Evolutionary conservation across 1,140 invertebrate genomes (phyloP), one percentile per base, ranked within the genome.

Genomic region (Atopsyche davidsoni): DNA sequence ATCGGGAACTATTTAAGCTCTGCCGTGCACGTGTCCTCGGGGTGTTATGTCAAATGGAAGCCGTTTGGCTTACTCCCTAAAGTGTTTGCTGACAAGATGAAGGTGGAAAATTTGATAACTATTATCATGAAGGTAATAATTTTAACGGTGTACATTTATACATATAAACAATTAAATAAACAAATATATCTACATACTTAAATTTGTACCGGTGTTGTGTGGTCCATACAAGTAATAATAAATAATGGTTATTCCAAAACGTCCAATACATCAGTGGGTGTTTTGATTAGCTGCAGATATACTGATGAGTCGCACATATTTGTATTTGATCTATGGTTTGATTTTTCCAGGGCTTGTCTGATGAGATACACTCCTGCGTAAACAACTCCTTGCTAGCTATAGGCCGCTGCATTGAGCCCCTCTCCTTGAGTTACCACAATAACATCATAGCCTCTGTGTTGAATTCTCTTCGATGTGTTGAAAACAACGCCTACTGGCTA

Each of bases 401-500:
- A 2, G 69, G 64, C n/a, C 61, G 69, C 2, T 82, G 85, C 63
- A 62, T 87, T 4, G 61, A 68, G 14, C 66, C 75, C 18, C 55
- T 92, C n/a, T 63, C 85, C 22, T 68, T 80, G 54, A 84, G 80
- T 22, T 57, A 70, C 1, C 72, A 80, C 34, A 76, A 72, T 64
- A 31, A 60, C 2, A 48, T 70, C 10, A 62, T 78, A 13, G 58
- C 75, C 3, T 65, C 73, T 10, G 64, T 85, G n/a, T 63, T 93
- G 18, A 73, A 81, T 36, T 65, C 72, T 32, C 67, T 92, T 4
- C 74, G 84, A 4, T 62, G 67, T 16, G 68, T 90, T 1, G 78
- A 79, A 34, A 72, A 76, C 31, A 90, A 91, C 70, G 77, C 82
- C 0, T 94, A 94, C 68, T 94, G 90, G 85, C 73, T 95, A 10